These are phyloP conservation scores for Maconellicoccus hirsutus DNA, from an alignment of 1,140 invertebrate genomes.

Conservation along the genomic window DNA sequence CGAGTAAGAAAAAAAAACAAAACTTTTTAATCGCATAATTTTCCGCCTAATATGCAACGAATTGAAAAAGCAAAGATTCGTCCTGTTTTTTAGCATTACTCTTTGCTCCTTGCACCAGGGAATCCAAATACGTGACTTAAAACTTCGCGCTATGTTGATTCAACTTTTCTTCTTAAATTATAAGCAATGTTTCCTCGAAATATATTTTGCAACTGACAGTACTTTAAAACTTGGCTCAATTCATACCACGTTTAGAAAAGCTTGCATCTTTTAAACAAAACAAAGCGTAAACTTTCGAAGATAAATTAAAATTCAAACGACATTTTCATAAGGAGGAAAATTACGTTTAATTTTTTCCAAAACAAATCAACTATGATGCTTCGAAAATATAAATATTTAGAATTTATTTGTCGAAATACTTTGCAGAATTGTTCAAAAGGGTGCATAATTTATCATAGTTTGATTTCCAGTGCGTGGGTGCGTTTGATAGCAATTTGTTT, in stretches of 20 bases:
- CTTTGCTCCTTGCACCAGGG: neutral
- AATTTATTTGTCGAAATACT: no score
- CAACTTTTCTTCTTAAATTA: slow-evolving; percentile 22
- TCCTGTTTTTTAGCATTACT: neutral
- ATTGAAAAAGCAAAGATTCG: slow-evolving; percentile 20
- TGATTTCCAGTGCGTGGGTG: no score
- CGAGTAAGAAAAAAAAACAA: neutral
- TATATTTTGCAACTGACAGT: slow-evolving; percentile 20
- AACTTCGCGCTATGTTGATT: slow-evolving; percentile 15
- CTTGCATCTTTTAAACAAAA: slow-evolving; percentile 9
- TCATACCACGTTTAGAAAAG: slow-evolving; percentile 16
- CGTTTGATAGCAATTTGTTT: no score
- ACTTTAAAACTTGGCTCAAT: slow-evolving; percentile 18
- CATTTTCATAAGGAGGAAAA: neutral
- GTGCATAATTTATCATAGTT: no score
- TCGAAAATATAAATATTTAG: no score
- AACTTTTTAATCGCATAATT: slow-evolving; percentile 20
- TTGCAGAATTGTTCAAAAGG: no score
- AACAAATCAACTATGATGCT: neutral
- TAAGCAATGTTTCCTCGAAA: slow-evolving; percentile 17
- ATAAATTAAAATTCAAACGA: slow-evolving; percentile 10
- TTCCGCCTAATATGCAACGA: slow-evolving; percentile 21
- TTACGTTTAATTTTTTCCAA: slow-evolving; percentile 1
- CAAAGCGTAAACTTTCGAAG: neutral
- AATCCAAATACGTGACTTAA: slow-evolving; percentile 14